These are phyloP conservation scores for Bombus impatiens DNA, from an alignment of 1,140 invertebrate species.

Conservation along the genomic window DNA sequence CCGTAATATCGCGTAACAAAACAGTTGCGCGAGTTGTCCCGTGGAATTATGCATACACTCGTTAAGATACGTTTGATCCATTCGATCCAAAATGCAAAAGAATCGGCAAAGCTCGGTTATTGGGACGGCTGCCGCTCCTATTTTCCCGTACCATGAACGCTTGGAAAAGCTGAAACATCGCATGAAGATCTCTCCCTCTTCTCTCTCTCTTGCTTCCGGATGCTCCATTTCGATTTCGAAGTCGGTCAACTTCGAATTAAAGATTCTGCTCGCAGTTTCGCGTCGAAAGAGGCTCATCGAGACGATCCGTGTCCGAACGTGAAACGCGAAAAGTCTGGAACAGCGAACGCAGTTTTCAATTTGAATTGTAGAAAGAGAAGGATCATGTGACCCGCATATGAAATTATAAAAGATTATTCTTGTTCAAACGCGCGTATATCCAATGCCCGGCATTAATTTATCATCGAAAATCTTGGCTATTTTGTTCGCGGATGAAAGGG, in stretches of 20 bases:
- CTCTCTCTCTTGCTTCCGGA: background rate
- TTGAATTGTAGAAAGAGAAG: too few species aligned
- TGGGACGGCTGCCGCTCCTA: too few species aligned
- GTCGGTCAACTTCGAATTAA: conserved; percentile 3
- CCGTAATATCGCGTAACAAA: background rate
- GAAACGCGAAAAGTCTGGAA: background rate
- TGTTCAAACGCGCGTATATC: background rate
- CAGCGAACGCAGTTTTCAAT: background rate
- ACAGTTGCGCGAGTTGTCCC: background rate
- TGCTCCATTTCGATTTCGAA: background rate
- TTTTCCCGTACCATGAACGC: background rate
- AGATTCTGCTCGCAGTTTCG: background rate
- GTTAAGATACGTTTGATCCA: background rate
- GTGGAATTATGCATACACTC: background rate
- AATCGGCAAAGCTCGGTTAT: background rate
- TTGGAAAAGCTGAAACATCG: background rate
- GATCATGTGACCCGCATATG: background rate
- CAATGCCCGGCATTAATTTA: conserved; percentile 23
- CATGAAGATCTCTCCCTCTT: background rate
- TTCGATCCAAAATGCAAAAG: background rate
- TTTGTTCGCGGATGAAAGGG: conserved; percentile 12
- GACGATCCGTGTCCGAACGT: background rate
- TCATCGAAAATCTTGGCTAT: conserved; percentile 26
- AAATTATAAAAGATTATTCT: conserved; percentile 6
- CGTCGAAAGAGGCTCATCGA: background rate